These are phyloP conservation scores for Echinops telfairi DNA, from an alignment of 2,113 vertebrate genomes.

Conservation along the genomic window DNA sequence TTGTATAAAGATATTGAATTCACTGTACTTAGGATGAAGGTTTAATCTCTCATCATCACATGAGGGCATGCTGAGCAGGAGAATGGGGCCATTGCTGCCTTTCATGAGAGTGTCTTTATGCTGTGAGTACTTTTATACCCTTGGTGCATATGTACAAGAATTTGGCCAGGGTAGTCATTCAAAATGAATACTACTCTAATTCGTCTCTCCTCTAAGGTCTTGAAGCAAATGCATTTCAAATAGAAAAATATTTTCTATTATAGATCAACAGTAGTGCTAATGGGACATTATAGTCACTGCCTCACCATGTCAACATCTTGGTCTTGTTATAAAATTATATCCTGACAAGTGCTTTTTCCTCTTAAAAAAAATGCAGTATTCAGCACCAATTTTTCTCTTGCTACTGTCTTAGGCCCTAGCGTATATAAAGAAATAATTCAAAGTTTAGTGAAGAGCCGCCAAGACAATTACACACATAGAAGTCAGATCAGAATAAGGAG, in stretches of 20 bases:
- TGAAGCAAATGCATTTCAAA: slow-evolving; percentile 17
- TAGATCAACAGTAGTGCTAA: background rate
- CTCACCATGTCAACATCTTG: no score
- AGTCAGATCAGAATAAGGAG: no score
- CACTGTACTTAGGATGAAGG: background rate
- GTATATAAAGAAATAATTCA: no score
- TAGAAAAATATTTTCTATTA: background rate
- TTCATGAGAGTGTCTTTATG: background rate
- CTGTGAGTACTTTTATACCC: background rate
- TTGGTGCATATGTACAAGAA: background rate
- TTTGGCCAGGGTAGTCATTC: background rate
- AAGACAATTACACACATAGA: no score
- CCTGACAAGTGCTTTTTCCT: no score
- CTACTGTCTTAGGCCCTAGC: no score
- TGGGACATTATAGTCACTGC: no score
- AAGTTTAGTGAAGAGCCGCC: no score
- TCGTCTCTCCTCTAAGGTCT: background rate
- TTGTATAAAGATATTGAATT: background rate
- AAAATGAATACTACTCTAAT: background rate
- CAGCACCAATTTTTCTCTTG: no score
- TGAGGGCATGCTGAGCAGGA: background rate
- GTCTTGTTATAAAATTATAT: no score
- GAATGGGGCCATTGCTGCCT: background rate
- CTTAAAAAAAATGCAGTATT: no score
- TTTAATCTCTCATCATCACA: background rate